Evolutionary conservation across 2,888 invertebrate genomes (phyloP), one percentile per base, ranked within the genome.

Genomic region (Ischnura elegans): DNA sequence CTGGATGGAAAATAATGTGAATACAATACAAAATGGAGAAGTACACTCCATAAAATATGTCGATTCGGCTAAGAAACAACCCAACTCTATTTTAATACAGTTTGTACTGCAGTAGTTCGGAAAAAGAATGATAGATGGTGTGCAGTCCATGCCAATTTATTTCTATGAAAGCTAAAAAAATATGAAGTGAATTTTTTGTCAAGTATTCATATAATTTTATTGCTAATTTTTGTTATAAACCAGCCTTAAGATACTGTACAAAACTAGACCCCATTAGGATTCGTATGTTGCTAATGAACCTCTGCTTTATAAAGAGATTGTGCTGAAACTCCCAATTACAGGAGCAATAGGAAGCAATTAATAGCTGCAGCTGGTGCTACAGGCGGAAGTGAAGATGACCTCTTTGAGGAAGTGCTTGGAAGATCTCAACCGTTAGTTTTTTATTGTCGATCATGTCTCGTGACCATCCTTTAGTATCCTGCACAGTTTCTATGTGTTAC

Each of bases 401-500:
- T 90, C 43, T 90, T 90, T 90, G 90, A 90, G 61, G 90, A 90
- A 90, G 61, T 90, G 90, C 55, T 90, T 90, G 90, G 90, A 43
- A 90, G 90, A 90, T n/a, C 90, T 61, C 90, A 90, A 90, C 90
- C 90, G 90, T 90, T 90, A 90, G 90, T 90, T 43, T 13, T 66
- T 90, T 43, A 76, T 13, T 66, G 43, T 94, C 93, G 55, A 85
- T 42, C 87, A 86, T 93, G 86, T 93, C 76, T 93, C 94, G 90
- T 94, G 93, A 94, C 76, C 93, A 45, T 55, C 94, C 94, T 93
- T 94, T 87, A 66, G 87, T 76, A 21, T n/a, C 47, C 61, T 90
- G 90, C 90, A 90, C 90, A 90, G 4, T 61, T 43, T 43, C 43
- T 29, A 85, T 94, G 93, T 94, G 93, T 42, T 94, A 93, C 94